A percentile compares a stretch with the other conserved stretches of the same genome.
phyloP scores from a whole-genome alignment of 2,797 vertebrate genomes.

The Heterohyrax brucei region DNA sequence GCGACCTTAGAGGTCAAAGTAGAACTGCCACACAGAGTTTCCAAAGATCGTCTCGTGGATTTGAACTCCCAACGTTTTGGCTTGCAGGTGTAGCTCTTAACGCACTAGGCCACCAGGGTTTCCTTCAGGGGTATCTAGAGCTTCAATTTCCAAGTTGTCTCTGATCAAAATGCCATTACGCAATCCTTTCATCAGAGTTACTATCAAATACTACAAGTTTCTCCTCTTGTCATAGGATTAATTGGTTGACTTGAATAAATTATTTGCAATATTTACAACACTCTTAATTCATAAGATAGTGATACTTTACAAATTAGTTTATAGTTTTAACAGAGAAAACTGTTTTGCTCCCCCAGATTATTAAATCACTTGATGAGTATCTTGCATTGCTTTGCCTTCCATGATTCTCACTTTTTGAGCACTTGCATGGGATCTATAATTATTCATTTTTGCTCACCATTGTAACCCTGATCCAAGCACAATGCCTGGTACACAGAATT shows the following conservation, averaged over 20 bases:
- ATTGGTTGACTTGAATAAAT: conserved; percentile 71
- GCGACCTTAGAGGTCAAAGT: too few species aligned
- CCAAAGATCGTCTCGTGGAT: too few species aligned
- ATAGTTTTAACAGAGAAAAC: conserved; percentile 39
- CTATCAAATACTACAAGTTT: conserved; percentile 62
- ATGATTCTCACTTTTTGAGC: background rate
- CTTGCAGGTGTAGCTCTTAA: too few species aligned
- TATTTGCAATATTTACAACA: conserved; percentile 74
- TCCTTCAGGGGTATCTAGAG: conserved; percentile 16
- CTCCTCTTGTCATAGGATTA: conserved; percentile 55
- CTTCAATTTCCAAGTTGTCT: conserved; percentile 59
- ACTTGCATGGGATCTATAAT: background rate
- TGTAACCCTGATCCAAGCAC: background rate
- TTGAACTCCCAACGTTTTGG: too few species aligned
- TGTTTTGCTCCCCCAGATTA: conserved; percentile 17
- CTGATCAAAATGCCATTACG: conserved; percentile 62
- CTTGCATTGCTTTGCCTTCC: background rate
- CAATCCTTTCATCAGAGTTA: conserved; percentile 60
- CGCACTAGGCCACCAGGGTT: too few species aligned
- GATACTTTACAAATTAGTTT: conserved; percentile 54
- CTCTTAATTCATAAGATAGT: conserved; percentile 49
- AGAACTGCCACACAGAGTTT: too few species aligned
- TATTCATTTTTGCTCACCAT: background rate
- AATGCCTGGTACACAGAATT: background rate
- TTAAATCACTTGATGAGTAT: background rate